A percentile compares a stretch with the other conserved stretches of the same genome.
Conservation (phyloP, 2,888 invertebrate genomes). For the Synergus laeviventris region DNA sequence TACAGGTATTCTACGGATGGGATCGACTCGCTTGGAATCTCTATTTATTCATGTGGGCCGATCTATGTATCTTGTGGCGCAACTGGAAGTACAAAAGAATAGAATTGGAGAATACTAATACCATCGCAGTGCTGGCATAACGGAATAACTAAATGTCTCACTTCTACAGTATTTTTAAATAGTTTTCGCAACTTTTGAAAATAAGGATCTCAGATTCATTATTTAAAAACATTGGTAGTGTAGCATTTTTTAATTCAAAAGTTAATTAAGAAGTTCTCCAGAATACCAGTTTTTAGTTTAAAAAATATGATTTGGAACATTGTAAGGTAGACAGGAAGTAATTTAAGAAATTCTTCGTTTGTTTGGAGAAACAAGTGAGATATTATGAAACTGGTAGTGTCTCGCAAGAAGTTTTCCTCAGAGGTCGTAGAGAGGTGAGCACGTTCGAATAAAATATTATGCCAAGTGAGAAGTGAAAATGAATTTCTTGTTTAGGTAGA, state of each 20-base stretch:
- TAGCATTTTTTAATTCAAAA: too few relatives aligned
- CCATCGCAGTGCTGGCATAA: neutral
- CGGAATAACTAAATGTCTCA: too few relatives aligned
- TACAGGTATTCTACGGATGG: slow-evolving; percentile 19
- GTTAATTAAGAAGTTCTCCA: neutral
- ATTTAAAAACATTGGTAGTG: neutral
- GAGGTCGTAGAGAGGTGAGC: neutral
- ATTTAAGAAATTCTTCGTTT: neutral
- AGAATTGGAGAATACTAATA: neutral
- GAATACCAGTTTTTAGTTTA: neutral
- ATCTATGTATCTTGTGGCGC: neutral
- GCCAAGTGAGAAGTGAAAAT: neutral
- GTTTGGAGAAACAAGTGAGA: neutral
- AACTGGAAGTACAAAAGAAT: neutral
- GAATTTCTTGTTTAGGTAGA: slow-evolving; percentile 2
- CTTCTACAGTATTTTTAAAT: neutral
- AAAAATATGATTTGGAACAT: neutral
- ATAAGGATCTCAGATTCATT: neutral
- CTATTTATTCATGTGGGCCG: slow-evolving; percentile 23
- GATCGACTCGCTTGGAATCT: slow-evolving; percentile 4
- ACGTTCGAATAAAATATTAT: neutral
- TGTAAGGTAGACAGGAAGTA: neutral
- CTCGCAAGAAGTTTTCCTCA: neutral
- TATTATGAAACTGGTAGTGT: slow-evolving; percentile 4
- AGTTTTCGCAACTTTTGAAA: neutral